Evolutionary conservation across 2,113 vertebrate genomes (phyloP), one percentile per base, ranked within the genome.

Genomic region (Heliornis fulica): DNA sequence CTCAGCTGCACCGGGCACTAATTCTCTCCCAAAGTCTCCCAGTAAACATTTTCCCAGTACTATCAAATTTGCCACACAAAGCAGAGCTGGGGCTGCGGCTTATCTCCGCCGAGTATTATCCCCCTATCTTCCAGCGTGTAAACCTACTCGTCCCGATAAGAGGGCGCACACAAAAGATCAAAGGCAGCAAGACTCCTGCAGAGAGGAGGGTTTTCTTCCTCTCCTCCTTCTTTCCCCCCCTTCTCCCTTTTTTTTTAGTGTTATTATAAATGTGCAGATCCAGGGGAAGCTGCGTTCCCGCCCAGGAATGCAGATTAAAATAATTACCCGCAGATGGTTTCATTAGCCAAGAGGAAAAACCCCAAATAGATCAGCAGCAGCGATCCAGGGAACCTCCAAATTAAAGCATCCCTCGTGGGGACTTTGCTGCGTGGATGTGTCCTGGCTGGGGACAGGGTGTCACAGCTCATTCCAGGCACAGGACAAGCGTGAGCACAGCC

Each of bases 131-230:
- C 83, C 95, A 82, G 90, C 26, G 0, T 89, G 83, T 89, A 96
- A 96, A 96, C 93, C 97, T 40, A 83, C 95, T 59, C 9, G 0
- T 78, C 92, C 94, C 1, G 93, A 96, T 97, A 97, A 97, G 94
- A 96, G 88, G 71, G 90, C 87, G 86, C 70, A 51, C 94, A 97
- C 96, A 96, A 97, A 97, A 96, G 96, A 97, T 97, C 96, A 97
- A 97, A 97, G 90, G 28, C 91, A 96, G 86, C 45, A 72, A 93
- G 83, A 26, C 93, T 97, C 88, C 95, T 88, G 56, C 0, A 2
- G 79, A 87, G 57, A 83, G 87, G 17, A 81, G 57, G 64, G 57
- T 5, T 70, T 77, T 75, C 72, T 82, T 26, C 36, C 74, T 5
- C 0, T 38, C 45, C 19, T 22, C 46, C 21, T 31, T 56, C 29